Base-by-base conservation (phyloP, 1,140 invertebrate species). In the Drosophila bipectinata region DNA sequence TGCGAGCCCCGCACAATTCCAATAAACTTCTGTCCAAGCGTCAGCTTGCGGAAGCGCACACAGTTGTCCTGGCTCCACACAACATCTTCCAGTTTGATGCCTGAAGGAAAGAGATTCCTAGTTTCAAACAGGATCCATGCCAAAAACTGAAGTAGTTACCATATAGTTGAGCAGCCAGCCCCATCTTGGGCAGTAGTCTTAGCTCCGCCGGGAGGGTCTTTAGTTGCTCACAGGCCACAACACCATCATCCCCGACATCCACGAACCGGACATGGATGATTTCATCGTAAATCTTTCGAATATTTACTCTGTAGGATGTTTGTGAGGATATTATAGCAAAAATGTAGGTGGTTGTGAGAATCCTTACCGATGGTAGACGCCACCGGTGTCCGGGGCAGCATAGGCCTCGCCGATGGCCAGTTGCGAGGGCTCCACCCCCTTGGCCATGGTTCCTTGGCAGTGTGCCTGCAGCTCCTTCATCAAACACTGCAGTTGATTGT, bases 61-160 rank as follows among this genome's bases (percentile, higher is more conserved):
- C 90, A 90, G 67, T 92, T 91, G 34, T 92, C 88, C 54, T 82
- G 48, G 10, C 79, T 85, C 88, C 90, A 92, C 7, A 88, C 79
- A 6, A 88, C 80, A 14, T 68, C 79, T 0, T 47, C 32, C 41
- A 81, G 53, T 30, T 77, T 28, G 45, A 92, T 83, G 39, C 91
- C 91, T 92, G 21, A 21, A 7, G n/a, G 21, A 21, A 2, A 47
- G 15, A 12, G 5, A 0, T 12, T 32, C 8, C 32, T 3, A 21
- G 3, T 21, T 6, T 4, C 10, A 2, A 44, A 8, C 6, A n/a
- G 24, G 10, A 12, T 12, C 21, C 21, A 3, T 21, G 3, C 21
- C 3, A 21, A 21, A 21, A 21, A 21, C 2, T 21, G 0, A 21
- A 3, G 21, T 21, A 21, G 21, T 21, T 21, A 91, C 91, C 91